A percentile compares a stretch with the other conserved stretches of the same genome.
Conservation (phyloP, 2,113 vertebrate genomes). For the Anarhynchus alexandrinus region DNA sequence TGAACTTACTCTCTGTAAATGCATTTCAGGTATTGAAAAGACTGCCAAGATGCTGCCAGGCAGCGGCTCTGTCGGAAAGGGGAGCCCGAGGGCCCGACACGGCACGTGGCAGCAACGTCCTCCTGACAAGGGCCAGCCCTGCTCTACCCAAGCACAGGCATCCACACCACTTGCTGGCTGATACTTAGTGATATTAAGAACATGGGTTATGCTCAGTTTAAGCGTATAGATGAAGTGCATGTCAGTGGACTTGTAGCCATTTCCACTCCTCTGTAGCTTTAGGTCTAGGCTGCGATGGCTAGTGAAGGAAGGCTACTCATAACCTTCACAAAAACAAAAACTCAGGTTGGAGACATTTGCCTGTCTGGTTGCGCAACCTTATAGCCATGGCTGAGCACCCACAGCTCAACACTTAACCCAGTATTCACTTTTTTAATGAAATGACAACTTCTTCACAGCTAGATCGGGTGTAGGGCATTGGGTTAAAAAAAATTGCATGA, state of each 20-base stretch:
- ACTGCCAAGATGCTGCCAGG: not conserved
- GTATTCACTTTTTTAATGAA: not conserved
- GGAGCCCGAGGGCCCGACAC: rapidly evolving
- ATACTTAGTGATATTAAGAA: not conserved
- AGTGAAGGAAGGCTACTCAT: not conserved
- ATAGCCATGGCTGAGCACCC: not conserved
- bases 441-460: not conserved
- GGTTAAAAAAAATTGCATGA: not conserved
- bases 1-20: not conserved
- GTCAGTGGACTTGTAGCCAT: not conserved
- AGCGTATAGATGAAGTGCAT: not conserved
- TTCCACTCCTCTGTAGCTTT: not conserved
- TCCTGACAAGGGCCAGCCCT: not conserved
- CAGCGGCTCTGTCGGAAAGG: rapidly evolving
- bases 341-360: not conserved
- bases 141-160: not conserved
- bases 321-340: not conserved
- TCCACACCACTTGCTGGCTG: not conserved
- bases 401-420: not conserved
- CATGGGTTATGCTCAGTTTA: not conserved
- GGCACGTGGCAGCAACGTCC: rapidly evolving
- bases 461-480: not conserved
- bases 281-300: not conserved
- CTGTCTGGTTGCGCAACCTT: not conserved
- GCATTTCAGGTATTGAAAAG: not conserved